phyloP scores from a whole-genome alignment of 2,888 invertebrate species.

The Callosobruchus maculatus region DNA sequence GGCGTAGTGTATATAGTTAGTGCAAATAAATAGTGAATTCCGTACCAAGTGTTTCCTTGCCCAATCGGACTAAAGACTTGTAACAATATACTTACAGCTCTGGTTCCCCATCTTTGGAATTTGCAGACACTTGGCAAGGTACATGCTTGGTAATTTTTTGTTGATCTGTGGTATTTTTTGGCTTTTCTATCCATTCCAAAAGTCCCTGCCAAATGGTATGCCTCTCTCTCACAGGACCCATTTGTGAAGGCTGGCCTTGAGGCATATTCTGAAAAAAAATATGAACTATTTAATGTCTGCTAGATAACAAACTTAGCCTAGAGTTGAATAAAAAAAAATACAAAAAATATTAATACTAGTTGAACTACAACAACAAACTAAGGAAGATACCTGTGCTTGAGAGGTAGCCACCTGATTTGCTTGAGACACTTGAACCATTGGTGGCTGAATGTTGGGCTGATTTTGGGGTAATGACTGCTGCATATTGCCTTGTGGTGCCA shows the following conservation, averaged over 20 bases:
- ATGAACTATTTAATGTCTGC: no score
- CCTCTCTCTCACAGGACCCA: conserved; percentile 51
- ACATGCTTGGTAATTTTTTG: conserved; percentile 72
- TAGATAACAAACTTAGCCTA: no score
- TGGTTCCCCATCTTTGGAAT: conserved; percentile 79
- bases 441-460: conserved; percentile 34
- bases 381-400: conserved; percentile 39
- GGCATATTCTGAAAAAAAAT: conserved; percentile 26
- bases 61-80: no score
- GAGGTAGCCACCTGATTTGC: conserved; percentile 40
- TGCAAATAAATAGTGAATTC: no score
- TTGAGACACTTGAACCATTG: conserved; percentile 37
- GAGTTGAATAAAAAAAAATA: no score
- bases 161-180: conserved; percentile 71
- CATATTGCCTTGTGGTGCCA: conserved; percentile 33
- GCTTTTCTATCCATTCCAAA: conserved; percentile 91
- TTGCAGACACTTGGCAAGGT: conserved; percentile 71
- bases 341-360: no score
- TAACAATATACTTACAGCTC: conserved; percentile 72
- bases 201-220: conserved; percentile 65
- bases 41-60: no score
- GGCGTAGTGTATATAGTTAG: no score
- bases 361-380: no score
- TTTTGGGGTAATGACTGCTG: conserved; percentile 45
- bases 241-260: conserved; percentile 42